A percentile compares a stretch with the other conserved stretches of the same genome.
These are phyloP conservation scores for Apostichopus parvimensis DNA, from an alignment of 35 echinoderm and acorn worm species.

Conservation along the genomic window DNA sequence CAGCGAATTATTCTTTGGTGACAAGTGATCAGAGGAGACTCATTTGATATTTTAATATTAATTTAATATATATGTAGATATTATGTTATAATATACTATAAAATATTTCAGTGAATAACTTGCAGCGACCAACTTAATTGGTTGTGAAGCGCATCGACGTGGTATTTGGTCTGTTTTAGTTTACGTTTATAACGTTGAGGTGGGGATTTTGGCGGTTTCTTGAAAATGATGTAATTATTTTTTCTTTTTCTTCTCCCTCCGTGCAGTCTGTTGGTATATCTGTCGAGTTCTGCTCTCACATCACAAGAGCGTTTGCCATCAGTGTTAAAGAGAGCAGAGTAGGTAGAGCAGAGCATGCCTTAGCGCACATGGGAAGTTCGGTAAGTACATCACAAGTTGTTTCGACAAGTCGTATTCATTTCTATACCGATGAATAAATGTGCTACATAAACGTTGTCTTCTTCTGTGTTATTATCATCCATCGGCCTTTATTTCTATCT, in stretches of 20 bases:
- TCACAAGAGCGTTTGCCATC: conserved; percentile 84
- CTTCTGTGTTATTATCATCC: background rate
- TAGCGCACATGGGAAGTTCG: conserved; percentile 92
- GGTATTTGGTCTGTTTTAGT: too few relatives aligned
- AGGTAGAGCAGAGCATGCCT: conserved; percentile 74
- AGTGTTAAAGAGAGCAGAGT: conserved; percentile 73
- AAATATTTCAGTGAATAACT: too few relatives aligned
- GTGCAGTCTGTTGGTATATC: conserved; percentile 97
- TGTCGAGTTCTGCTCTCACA: conserved; percentile 96
- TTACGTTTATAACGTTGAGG: background rate
- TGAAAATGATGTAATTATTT: background rate
- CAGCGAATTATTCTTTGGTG: too few relatives aligned
- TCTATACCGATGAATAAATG: too few relatives aligned
- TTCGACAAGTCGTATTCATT: too few relatives aligned
- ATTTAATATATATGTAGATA: too few relatives aligned
- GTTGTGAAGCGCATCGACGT: too few relatives aligned
- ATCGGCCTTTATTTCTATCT: background rate
- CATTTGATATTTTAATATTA: too few relatives aligned
- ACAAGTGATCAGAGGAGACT: too few relatives aligned
- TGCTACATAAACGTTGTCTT: background rate
- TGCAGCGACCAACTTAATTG: too few relatives aligned
- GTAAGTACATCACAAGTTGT: conserved; percentile 63
- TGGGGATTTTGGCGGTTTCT: background rate
- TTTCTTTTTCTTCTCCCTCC: conserved; percentile 25
- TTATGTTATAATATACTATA: too few relatives aligned